A percentile compares a stretch with the other conserved stretches of the same genome.
These are phyloP conservation scores for Athalia cordata DNA, from an alignment of 2,888 invertebrate species.

Conservation along the genomic window DNA sequence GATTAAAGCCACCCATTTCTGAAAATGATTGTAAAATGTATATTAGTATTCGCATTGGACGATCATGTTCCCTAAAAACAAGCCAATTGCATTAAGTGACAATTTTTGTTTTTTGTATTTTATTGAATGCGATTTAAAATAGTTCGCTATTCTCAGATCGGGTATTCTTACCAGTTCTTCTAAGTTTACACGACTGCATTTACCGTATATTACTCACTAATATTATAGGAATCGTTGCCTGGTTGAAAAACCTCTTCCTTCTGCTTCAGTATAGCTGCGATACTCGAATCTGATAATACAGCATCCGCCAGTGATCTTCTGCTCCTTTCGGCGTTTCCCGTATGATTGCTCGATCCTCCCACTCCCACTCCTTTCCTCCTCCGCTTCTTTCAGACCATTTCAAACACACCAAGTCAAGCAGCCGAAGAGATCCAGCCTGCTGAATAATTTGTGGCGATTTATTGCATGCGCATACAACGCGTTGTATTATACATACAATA, in stretches of 20 bases:
- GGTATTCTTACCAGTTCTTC: neutral
- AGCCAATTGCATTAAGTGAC: no score
- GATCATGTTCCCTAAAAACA: no score
- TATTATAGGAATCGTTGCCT: neutral
- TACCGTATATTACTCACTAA: no score
- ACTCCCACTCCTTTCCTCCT: slow-evolving; percentile 13
- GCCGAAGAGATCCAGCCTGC: slow-evolving; percentile 11
- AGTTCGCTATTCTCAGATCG: no score
- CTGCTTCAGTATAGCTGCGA: slow-evolving; percentile 9
- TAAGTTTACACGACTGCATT: neutral
- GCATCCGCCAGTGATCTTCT: slow-evolving; percentile 44
- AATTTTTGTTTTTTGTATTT: no score
- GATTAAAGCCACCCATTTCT: slow-evolving; percentile 64
- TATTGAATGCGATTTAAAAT: no score
- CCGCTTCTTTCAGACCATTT: slow-evolving; percentile 13
- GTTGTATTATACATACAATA: slow-evolving; percentile 21
- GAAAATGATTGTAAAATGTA: slow-evolving; percentile 29
- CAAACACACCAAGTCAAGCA: neutral
- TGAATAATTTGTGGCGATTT: slow-evolving; percentile 3
- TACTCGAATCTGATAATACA: slow-evolving; percentile 43
- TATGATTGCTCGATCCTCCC: slow-evolving; percentile 30
- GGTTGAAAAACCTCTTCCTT: neutral
- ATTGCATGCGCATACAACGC: slow-evolving; percentile 44
- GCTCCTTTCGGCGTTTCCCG: slow-evolving; percentile 27
- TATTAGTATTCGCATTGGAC: no score